Percentiles rank a stretch among this genome's conserved stretches.
Evolutionary conservation across 2,113 vertebrate species (phyloP).

Genomic region (Caretta caretta): DNA sequence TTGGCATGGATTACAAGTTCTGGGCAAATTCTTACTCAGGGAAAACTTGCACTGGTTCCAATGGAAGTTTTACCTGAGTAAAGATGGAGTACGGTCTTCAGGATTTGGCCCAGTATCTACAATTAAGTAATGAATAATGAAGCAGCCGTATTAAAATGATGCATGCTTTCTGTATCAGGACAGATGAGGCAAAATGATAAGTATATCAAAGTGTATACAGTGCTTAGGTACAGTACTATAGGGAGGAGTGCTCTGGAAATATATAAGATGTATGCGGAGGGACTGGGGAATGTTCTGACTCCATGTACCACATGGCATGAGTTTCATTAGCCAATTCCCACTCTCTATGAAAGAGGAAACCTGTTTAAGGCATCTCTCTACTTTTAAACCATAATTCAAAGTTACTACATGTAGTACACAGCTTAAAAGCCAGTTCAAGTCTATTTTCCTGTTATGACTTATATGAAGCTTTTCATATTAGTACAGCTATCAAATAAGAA

Average conservation of each 20-base stretch:
- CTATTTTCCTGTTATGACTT: background rate
- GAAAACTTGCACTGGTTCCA: background rate
- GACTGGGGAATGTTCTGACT: background rate
- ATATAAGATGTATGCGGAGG: background rate
- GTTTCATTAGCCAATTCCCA: background rate
- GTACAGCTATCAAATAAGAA: slow-evolving; percentile 14
- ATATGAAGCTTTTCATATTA: background rate
- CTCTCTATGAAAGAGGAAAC: background rate
- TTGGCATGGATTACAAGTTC: background rate
- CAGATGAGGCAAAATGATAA: background rate
- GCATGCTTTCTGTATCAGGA: background rate
- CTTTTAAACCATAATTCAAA: background rate
- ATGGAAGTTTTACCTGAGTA: background rate
- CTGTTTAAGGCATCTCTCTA: background rate
- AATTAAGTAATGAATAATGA: background rate
- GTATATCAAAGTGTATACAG: background rate
- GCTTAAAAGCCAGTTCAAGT: background rate
- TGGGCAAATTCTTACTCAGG: background rate
- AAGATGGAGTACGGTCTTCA: background rate
- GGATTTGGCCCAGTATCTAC: background rate
- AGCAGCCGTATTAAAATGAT: background rate
- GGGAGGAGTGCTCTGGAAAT: background rate
- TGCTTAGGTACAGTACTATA: background rate
- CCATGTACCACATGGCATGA: background rate
- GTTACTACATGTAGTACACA: accelerated